Evolutionary conservation across 2,797 vertebrate species (phyloP).

Genomic region (Sebastiscus albofasciatus): DNA sequence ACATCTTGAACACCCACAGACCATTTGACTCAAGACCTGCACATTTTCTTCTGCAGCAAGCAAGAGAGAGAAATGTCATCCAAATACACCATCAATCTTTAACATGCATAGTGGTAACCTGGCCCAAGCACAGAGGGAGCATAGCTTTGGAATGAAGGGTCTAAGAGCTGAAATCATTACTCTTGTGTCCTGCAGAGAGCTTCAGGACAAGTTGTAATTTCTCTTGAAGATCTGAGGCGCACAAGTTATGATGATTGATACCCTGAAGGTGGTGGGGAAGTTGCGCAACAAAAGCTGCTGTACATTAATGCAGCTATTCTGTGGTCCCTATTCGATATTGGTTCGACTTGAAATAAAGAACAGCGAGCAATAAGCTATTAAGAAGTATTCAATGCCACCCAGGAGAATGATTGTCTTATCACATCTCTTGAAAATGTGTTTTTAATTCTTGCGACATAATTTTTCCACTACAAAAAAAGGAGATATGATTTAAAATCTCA

Average conservation of each 20-base stretch:
- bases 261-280: slow-evolving; percentile 39
- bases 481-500: not conserved
- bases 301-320: not conserved
- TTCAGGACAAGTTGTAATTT: slow-evolving; percentile 56
- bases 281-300: slow-evolving; percentile 35
- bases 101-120: not conserved
- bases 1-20: not conserved
- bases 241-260: slow-evolving; percentile 44
- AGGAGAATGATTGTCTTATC: not conserved
- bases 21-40: not conserved
- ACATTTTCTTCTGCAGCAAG: not conserved
- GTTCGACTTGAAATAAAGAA: slow-evolving; percentile 7
- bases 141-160: not conserved
- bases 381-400: not conserved
- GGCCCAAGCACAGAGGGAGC: not conserved
- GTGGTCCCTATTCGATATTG: not conserved
- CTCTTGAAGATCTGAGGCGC: slow-evolving; percentile 55
- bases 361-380: not conserved
- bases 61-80: not conserved
- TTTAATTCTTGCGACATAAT: not conserved
- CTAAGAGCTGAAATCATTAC: slow-evolving; percentile 8
- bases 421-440: not conserved
- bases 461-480: not conserved
- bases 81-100: not conserved
- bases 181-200: slow-evolving; percentile 38